Evolutionary conservation across 2,888 invertebrate genomes (phyloP).

Genomic region (Notocelia uddmanniana): DNA sequence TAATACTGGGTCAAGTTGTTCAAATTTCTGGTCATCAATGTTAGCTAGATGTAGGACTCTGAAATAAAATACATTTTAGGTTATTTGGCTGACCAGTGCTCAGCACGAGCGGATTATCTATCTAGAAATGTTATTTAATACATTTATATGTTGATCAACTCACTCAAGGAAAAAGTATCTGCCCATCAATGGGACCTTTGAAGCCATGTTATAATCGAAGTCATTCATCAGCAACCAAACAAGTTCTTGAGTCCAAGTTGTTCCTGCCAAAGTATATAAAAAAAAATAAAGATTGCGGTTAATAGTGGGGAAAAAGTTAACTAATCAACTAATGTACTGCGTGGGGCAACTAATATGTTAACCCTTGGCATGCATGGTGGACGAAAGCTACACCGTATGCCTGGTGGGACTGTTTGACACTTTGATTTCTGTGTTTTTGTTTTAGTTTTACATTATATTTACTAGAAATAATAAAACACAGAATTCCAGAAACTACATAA

Average conservation of each 20-base stretch:
- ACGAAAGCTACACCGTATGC: too few species aligned
- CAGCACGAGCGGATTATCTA: not conserved
- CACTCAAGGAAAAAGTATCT: conserved; percentile 88
- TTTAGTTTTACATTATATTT: too few species aligned
- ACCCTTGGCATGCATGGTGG: too few species aligned
- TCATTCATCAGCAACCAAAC: not conserved
- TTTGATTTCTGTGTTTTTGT: too few species aligned
- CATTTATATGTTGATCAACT: conserved; percentile 10
- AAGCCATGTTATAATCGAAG: conserved; percentile 64
- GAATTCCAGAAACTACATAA: too few species aligned
- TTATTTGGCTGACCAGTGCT: too few species aligned
- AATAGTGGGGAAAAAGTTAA: too few species aligned
- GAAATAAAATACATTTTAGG: not conserved
- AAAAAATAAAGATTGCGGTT: too few species aligned
- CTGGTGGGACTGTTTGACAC: too few species aligned
- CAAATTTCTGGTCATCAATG: not conserved
- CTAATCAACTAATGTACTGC: too few species aligned
- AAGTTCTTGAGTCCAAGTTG: conserved; percentile 83
- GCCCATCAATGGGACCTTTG: conserved; percentile 73
- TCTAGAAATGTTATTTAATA: not conserved
- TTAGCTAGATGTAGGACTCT: not conserved
- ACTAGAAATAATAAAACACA: too few species aligned
- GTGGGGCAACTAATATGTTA: too few species aligned
- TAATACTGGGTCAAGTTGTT: not conserved
- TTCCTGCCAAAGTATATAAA: conserved; percentile 62